Conservation (phyloP, 2,113 vertebrate species). For the Cervus canadensis region DNA sequence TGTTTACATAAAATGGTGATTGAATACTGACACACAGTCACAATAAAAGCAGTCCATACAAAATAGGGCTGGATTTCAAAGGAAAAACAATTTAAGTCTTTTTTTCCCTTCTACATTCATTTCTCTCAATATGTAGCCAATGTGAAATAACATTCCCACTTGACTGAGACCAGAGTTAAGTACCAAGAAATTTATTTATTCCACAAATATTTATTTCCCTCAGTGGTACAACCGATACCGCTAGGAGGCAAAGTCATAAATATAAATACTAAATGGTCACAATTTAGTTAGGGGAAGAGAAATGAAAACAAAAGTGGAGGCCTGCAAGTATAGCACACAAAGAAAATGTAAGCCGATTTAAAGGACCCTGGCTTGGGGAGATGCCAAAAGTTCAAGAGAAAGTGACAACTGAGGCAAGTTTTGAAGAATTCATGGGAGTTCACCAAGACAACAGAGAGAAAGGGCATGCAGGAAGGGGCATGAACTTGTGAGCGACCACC, state of each 20-base stretch:
- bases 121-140: background rate
- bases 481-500: background rate
- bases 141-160: background rate
- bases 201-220: background rate
- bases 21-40: background rate
- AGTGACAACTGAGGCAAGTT: background rate
- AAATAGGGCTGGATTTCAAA: constrained; percentile 5
- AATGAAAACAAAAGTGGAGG: background rate
- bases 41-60: background rate
- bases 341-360: background rate
- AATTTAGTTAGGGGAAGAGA: background rate
- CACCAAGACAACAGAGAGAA: background rate
- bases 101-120: background rate
- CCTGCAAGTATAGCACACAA: background rate
- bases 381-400: background rate
- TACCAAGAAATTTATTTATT: background rate
- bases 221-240: background rate
- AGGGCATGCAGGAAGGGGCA: background rate
- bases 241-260: background rate
- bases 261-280: background rate
- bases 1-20: constrained; percentile 10
- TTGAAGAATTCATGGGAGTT: background rate
- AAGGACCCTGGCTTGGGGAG: background rate
- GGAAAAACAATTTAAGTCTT: background rate
- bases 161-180: background rate